Evolutionary conservation across 2,888 invertebrate genomes (phyloP).

Genomic region (Venusia cambrica): DNA sequence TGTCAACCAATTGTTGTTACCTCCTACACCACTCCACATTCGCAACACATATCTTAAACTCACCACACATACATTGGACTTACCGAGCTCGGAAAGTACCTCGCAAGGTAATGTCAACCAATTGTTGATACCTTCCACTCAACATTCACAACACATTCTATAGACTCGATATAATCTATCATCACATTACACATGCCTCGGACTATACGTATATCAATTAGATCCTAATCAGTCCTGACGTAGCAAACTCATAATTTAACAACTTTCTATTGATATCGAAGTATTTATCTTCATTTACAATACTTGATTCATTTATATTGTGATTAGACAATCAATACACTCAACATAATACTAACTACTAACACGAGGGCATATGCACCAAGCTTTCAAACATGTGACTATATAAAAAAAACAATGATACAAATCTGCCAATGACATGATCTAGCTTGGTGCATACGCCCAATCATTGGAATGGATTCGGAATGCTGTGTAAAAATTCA

Average conservation of each 20-base stretch:
- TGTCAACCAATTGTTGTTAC: conserved; percentile 62
- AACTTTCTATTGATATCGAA: too few relatives aligned
- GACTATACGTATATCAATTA: too few relatives aligned
- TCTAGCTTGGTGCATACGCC: conserved; percentile 14
- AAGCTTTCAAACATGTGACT: too few relatives aligned
- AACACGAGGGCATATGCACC: conserved; percentile 21
- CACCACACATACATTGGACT: too few relatives aligned
- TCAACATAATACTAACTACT: conserved; percentile 21
- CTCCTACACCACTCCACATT: conserved; percentile 37
- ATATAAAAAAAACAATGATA: not conserved
- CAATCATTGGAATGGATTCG: conserved; percentile 16
- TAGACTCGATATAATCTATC: conserved; percentile 8
- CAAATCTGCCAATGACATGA: not conserved
- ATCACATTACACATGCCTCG: conserved; percentile 16
- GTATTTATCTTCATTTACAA: too few relatives aligned
- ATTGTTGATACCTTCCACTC: conserved; percentile 54
- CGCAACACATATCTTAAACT: too few relatives aligned
- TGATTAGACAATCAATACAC: too few relatives aligned
- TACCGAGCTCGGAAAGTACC: conserved; percentile 81
- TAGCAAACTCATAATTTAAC: too few relatives aligned
- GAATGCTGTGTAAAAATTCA: conserved; percentile 49
- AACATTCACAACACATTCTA: conserved; percentile 16
- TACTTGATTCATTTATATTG: too few relatives aligned
- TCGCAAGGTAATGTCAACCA: conserved; percentile 74
- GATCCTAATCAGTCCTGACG: too few relatives aligned